phyloP scores from a whole-genome alignment of 1,140 invertebrate species.

The Sitodiplosis mosellana region DNA sequence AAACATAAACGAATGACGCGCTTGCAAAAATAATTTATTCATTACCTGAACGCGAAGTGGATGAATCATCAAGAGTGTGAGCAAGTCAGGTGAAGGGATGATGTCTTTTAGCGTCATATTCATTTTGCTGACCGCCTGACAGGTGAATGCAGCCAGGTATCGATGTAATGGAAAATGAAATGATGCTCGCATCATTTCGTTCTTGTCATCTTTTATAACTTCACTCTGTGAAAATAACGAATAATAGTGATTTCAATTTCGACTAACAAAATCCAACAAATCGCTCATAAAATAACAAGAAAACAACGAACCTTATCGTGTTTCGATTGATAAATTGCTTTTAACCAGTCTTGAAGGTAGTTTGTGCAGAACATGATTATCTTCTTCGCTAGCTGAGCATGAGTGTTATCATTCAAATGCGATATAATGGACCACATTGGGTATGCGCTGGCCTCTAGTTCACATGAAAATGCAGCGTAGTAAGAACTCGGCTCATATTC shows the following conservation, averaged over 20 bases:
- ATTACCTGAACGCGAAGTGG: slow-evolving; percentile 76
- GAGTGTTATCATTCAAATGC: slow-evolving; percentile 57
- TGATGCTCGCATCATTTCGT: slow-evolving; percentile 68
- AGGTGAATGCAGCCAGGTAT: slow-evolving; percentile 81
- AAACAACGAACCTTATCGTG: slow-evolving; percentile 30
- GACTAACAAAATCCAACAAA: background rate
- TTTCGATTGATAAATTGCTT: slow-evolving; percentile 49
- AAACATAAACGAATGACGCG: background rate
- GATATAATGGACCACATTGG: slow-evolving; percentile 92
- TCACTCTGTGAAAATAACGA: background rate
- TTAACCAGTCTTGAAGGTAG: slow-evolving; percentile 71
- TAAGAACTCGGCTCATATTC: slow-evolving; percentile 94
- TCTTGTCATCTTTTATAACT: slow-evolving; percentile 25
- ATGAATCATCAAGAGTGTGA: slow-evolving; percentile 73
- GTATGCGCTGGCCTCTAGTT: slow-evolving; percentile 87
- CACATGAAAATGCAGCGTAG: slow-evolving; percentile 91
- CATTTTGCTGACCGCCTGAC: slow-evolving; percentile 71
- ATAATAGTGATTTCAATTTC: background rate
- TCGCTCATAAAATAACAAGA: background rate
- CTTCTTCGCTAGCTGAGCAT: slow-evolving; percentile 49
- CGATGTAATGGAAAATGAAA: slow-evolving; percentile 93
- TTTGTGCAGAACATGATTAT: slow-evolving; percentile 54
- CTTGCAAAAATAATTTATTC: background rate
- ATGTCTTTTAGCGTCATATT: slow-evolving; percentile 54
- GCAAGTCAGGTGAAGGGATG: slow-evolving; percentile 54